Percentiles rank a stretch among this genome's conserved stretches.
phyloP scores from a whole-genome alignment of 2,797 vertebrate species.

The Passerculus sandwichensis region DNA sequence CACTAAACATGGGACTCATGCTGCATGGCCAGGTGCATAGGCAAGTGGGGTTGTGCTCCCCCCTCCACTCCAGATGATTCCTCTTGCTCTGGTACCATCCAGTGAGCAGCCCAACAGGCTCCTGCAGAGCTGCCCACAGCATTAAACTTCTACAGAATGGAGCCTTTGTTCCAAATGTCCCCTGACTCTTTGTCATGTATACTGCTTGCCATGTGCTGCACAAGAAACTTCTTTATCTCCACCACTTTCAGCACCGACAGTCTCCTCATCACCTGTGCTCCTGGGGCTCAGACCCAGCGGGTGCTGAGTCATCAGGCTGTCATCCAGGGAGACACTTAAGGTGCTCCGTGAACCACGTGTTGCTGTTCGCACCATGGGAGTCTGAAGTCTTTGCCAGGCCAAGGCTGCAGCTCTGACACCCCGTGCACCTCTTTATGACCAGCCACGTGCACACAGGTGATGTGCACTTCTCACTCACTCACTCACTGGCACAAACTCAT shows the following conservation, averaged over 20 bases:
- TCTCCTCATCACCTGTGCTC: background rate
- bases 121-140: background rate
- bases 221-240: background rate
- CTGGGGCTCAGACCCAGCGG: background rate
- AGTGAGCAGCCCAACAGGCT: rapidly evolving
- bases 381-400: background rate
- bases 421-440: background rate
- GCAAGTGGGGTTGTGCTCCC: rapidly evolving
- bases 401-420: background rate
- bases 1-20: background rate
- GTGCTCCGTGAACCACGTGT: rapidly evolving
- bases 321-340: rapidly evolving
- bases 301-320: background rate
- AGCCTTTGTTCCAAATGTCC: background rate
- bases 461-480: rapidly evolving
- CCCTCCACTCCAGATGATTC: background rate
- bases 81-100: background rate
- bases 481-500: rapidly evolving
- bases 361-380: rapidly evolving
- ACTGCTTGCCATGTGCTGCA: background rate
- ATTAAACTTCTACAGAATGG: background rate
- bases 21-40: rapidly evolving
- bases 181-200: rapidly evolving
- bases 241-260: background rate
- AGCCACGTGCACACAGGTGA: background rate